Evolutionary conservation across 2,113 vertebrate genomes (phyloP), one percentile per base, ranked within the genome.

Genomic region (Trichechus manatus): DNA sequence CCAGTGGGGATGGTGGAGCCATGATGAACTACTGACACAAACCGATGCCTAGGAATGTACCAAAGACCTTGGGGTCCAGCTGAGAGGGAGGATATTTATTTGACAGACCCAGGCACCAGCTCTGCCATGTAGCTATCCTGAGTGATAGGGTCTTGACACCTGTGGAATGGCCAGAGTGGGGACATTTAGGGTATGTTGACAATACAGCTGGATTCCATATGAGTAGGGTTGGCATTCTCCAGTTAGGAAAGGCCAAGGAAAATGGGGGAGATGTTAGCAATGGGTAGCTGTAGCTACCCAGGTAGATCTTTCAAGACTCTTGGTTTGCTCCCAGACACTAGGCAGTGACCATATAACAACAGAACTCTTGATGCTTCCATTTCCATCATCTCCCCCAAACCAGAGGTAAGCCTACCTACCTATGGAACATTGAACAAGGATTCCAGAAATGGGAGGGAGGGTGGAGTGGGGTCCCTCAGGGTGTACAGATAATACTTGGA

Each of bases 11-110:
- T 9, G 53, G 20, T 9, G 6, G 36, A 5, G 3, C 11, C 42
- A 17, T 17, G 25, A 15, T 0, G 15, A 31, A 42, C 53, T 42
- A 1, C 15, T 15, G 53, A 63, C 39, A 14, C 10, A 64, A 15
- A 6, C 56, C 1, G 1, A 15, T 6, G 9, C 9, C 72, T 22
- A 0, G 3, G 68, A 31, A 5, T 0, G 29, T 22, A n/a, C 50
- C n/a, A 0, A 9, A 20, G 44, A 56, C 50, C 29, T 42, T 17
- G 50, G 72, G 2, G 36, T 78, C 86, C 39, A 5, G 75, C 47
- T 31, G 2, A 61, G 42, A 53, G 56, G 23, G 64, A n/a, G 39
- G 36, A 6, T 14, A 20, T 44, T 63, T 17, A 19, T 36, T 63
- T 50, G 39, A 17, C 56, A 75, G 15, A 27, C 19, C 42, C 36